Conservation (phyloP, 1,140 invertebrate species). For the Hylaeus volcanicus region DNA sequence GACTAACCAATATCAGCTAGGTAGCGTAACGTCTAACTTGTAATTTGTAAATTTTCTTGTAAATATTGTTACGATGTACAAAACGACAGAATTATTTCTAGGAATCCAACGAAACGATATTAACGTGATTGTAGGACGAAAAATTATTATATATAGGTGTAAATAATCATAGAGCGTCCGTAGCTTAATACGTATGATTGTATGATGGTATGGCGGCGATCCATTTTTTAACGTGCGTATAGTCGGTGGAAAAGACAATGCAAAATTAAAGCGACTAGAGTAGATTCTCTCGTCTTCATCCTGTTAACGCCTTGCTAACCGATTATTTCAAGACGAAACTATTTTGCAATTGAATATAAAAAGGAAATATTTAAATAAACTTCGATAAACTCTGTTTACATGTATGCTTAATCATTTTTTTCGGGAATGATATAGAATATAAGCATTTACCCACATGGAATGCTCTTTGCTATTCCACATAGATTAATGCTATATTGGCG, state of each 20-base stretch:
- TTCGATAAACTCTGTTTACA: too few relatives aligned
- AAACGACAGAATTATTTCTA: conserved; percentile 68
- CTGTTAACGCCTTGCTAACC: too few relatives aligned
- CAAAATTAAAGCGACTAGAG: too few relatives aligned
- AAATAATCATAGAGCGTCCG: conserved; percentile 71
- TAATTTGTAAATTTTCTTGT: conserved; percentile 76
- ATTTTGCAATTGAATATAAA: too few relatives aligned
- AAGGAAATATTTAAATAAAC: too few relatives aligned
- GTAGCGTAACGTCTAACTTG: conserved; percentile 62
- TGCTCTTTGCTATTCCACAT: too few relatives aligned
- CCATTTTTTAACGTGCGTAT: conserved; percentile 58
- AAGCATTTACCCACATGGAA: too few relatives aligned
- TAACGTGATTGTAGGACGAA: conserved; percentile 70
- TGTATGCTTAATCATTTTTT: too few relatives aligned
- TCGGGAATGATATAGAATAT: too few relatives aligned
- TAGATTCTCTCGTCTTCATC: too few relatives aligned
- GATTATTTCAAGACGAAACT: too few relatives aligned
- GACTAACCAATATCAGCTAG: conserved; percentile 68
- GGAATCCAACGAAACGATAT: conserved; percentile 65
- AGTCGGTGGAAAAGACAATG: neutral
- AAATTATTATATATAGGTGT: conserved; percentile 74
- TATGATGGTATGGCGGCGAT: conserved; percentile 40
- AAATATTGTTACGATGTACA: conserved; percentile 79
- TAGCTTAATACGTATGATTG: conserved; percentile 66
- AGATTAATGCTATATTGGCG: too few relatives aligned